These are phyloP conservation scores for Synergus umbraculus DNA, from an alignment of 2,888 invertebrate species.

Conservation along the genomic window DNA sequence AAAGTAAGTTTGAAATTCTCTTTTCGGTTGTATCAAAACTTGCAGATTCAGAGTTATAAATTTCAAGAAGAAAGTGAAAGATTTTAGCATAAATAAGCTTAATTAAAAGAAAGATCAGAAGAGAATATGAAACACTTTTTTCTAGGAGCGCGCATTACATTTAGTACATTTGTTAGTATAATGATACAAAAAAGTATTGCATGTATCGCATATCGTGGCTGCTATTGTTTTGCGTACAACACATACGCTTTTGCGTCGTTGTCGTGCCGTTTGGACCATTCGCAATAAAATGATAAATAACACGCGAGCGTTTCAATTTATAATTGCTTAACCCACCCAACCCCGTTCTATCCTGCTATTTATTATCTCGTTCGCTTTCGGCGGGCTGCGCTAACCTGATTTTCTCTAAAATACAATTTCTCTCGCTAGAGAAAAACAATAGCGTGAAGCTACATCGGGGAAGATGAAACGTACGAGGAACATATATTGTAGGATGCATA, in stretches of 20 bases:
- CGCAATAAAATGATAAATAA: constrained; percentile 40
- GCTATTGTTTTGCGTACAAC: constrained; percentile 5
- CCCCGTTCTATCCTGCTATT: constrained; percentile 31
- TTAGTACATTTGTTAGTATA: constrained; percentile 28
- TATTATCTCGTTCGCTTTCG: constrained; percentile 40
- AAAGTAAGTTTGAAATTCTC: not conserved
- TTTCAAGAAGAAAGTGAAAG: constrained; percentile 4
- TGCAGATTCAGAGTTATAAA: not conserved
- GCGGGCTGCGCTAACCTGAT: constrained; percentile 39
- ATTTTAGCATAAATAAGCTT: constrained; percentile 27
- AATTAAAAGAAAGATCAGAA: not conserved
- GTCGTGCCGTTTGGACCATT: constrained; percentile 30
- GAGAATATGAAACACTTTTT: constrained; percentile 26
- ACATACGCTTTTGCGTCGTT: constrained; percentile 34
- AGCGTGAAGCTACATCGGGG: constrained; percentile 41
- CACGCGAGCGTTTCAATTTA: constrained; percentile 37
- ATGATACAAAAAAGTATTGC: constrained; percentile 34
- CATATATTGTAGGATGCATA: not conserved
- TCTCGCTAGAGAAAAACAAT: constrained; percentile 43
- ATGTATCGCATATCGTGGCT: constrained; percentile 27
- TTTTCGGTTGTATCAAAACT: not conserved
- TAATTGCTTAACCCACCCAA: constrained; percentile 31
- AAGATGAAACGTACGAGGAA: constrained; percentile 43
- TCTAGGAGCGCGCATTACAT: constrained; percentile 13
- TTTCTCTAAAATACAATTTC: constrained; percentile 40